Base-by-base conservation (phyloP, 2,113 vertebrate genomes). In the Onychorhynchus coronatus region DNA sequence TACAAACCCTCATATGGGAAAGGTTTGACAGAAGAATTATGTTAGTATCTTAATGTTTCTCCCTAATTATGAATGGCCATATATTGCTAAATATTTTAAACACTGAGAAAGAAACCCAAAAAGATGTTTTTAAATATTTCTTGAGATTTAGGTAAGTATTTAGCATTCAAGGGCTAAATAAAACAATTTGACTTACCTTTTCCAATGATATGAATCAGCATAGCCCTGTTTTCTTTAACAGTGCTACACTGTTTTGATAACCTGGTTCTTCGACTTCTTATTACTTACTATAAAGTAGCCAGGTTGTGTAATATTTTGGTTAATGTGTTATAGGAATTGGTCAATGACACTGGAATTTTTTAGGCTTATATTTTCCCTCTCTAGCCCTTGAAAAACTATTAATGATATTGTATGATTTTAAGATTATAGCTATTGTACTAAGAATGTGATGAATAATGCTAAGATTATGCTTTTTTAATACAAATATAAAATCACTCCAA, bases 381-480 rank as follows among this genome's bases (percentile, higher is more conserved):
- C 71, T 81, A 89, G 63, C 55, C 49, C 85, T 91, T 85, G 79
- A 89, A 95, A 85, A 91, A 70, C 25, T 94, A 46, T 93, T 91
- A 65, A 24, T 88, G 67, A 92, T 93, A 70, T 66, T 93, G 76
- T 96, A 83, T 93, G 25, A 89, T 93, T 95, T 97, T 95, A 95
- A 84, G 94, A 95, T 90, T 97, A 39, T 93, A 96, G 67, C 58
- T 80, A 17, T 96, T 94, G 31, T 97, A 87, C 68, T 91, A 86
- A 86, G 91, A 92, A 88, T 50, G 35, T 70, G 59, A 41, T 66
- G n/a, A 96, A 79, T 82, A 95, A 97, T 81, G 74, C 79, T 96
- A 49, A 92, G 59, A 84, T 95, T 94, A 89, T 93, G 62, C 35
- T 84, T 92, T 95, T 77, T 94, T 85, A 88, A 89, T 80, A 22